Evolutionary conservation across 2,888 invertebrate genomes (phyloP).

Genomic region (Melinaea marsaeus): DNA sequence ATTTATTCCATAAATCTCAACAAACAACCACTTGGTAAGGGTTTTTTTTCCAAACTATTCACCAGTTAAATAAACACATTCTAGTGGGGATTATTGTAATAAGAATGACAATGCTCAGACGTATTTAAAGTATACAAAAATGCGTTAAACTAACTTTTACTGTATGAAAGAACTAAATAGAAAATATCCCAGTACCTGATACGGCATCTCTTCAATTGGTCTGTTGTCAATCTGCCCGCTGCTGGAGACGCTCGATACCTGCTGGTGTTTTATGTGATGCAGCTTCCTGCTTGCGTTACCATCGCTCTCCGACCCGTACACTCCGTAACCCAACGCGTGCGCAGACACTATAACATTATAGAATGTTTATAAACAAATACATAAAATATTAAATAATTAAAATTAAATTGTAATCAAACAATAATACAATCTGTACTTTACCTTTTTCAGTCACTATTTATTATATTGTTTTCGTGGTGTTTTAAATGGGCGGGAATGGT

Average conservation of each 20-base stretch:
- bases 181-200: constrained; percentile 62
- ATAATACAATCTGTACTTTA: neutral
- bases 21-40: no score
- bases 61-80: no score
- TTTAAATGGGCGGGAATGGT: constrained; percentile 40
- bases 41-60: no score
- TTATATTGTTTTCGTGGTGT: neutral
- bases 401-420: constrained; percentile 12
- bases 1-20: no score
- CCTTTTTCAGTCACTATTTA: neutral
- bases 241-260: constrained; percentile 68
- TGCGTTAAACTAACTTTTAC: constrained; percentile 10
- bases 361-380: constrained; percentile 9
- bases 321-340: constrained; percentile 79
- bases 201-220: constrained; percentile 78
- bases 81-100: no score
- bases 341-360: constrained; percentile 66
- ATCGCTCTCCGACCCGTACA: constrained; percentile 71
- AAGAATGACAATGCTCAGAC: no score
- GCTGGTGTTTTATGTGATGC: constrained; percentile 73
- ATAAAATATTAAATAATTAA: constrained; percentile 1
- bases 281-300: constrained; percentile 61
- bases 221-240: constrained; percentile 61
- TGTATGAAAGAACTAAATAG: no score
- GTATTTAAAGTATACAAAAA: no score